phyloP scores from a whole-genome alignment of 2,797 vertebrate genomes.

The Natrix natrix region DNA sequence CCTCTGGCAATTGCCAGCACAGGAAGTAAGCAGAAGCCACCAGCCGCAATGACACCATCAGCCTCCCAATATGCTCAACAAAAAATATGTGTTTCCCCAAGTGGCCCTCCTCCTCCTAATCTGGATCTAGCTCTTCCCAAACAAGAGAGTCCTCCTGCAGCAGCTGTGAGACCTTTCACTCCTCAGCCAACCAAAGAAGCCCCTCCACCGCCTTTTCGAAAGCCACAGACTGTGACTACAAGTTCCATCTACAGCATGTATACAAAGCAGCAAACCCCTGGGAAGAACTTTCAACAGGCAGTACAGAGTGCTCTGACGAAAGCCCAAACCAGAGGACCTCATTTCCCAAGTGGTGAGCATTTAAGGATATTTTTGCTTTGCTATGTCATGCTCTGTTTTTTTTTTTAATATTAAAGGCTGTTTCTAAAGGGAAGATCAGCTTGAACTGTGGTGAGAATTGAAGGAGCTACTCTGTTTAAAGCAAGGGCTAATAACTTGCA shows the following conservation, averaged over 20 bases:
- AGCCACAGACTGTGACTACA: slow-evolving; percentile 85
- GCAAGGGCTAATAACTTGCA: neutral
- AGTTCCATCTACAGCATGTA: slow-evolving; percentile 99
- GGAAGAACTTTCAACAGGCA: slow-evolving; percentile 81
- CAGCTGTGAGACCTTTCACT: slow-evolving; percentile 91
- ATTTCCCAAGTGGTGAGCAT: slow-evolving; percentile 85
- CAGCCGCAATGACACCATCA: slow-evolving; percentile 68
- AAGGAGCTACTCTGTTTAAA: neutral
- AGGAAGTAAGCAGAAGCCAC: slow-evolving; percentile 80
- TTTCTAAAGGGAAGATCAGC: neutral
- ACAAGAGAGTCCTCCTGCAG: slow-evolving; percentile 88
- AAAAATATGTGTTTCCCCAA: slow-evolving; percentile 67
- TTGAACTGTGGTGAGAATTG: neutral
- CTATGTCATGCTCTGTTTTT: neutral
- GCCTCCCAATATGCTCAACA: slow-evolving; percentile 67
- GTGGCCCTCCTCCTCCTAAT: slow-evolving; percentile 58
- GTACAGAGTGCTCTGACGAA: slow-evolving; percentile 79
- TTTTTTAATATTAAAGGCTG: neutral
- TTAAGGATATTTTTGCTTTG: neutral
- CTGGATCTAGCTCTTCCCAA: slow-evolving; percentile 81
- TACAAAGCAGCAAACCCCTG: slow-evolving; percentile 80
- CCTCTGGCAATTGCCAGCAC: slow-evolving; percentile 70
- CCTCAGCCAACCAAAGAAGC: slow-evolving; percentile 88
- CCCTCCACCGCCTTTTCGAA: slow-evolving; percentile 74
- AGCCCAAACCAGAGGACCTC: slow-evolving; percentile 76